Base-by-base conservation (phyloP, 1,140 invertebrate species). In the Caenorhabditis inopinata region DNA sequence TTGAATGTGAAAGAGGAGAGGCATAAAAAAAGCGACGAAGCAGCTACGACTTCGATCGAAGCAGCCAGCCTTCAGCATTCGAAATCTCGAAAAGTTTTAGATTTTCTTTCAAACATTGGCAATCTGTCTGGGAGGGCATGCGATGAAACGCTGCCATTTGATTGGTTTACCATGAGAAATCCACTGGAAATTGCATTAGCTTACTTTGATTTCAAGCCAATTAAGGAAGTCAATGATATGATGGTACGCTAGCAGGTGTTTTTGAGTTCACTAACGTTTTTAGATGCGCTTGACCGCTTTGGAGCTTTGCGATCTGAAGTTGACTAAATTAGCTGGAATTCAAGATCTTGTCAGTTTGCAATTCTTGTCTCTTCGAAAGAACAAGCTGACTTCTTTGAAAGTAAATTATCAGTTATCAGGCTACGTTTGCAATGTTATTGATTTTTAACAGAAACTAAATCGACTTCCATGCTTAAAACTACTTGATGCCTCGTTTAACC, bases 171-270 rank as follows among this genome's bases (percentile, higher is more conserved):
- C 7, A 68, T 68, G 3, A 38, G 58, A 16, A 68, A 68, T 68
- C 58, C 58, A 21, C 12, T 68, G 32, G 58, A 68, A 42, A 14
- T 68, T 68, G 58, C 58, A 38, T 16, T 68, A 11, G 58, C 58
- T 9, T 68, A 68, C 21, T 68, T 68, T 68, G 58, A 68, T 68
- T 68, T 68, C 12, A 68, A 38, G n/a, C 58, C 58, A 21, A 68
- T 68, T 9, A 68, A 68, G n/a, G 58, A 68, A 25, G 27, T 68
- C 11, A 68, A 21, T 42, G 58, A 68, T 68, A 38, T 68, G 58
- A 68, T 68, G 58, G 58, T 68, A 14, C 5, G 38, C n/a, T n/a
- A n/a, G n/a, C n/a, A n/a, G n/a, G n/a, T n/a, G n/a, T n/a, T n/a
- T n/a, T n/a, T n/a, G n/a, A n/a, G n/a, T n/a, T n/a, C n/a, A n/a